Evolutionary conservation across 2,888 invertebrate genomes (phyloP).

Genomic region (Clanis bilineata): DNA sequence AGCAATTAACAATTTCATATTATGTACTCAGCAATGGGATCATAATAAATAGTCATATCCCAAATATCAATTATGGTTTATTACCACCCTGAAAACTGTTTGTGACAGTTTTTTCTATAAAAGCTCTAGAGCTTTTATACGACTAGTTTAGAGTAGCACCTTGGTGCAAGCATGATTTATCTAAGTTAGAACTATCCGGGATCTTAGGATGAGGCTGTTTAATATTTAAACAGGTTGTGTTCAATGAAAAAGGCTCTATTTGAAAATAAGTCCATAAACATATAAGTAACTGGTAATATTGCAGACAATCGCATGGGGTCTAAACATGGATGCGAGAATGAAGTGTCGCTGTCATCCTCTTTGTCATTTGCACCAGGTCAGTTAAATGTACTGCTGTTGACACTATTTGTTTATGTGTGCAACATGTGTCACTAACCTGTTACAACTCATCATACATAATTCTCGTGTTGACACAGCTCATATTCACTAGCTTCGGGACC

Average conservation of each 20-base stretch:
- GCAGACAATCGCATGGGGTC: slow-evolving; percentile 80
- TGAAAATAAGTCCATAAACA: slow-evolving; percentile 34
- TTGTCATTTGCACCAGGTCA: slow-evolving; percentile 81
- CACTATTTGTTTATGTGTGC: slow-evolving; percentile 74
- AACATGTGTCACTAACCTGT: slow-evolving; percentile 78
- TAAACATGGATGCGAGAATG: slow-evolving; percentile 78
- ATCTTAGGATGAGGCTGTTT: background rate
- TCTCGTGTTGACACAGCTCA: slow-evolving; percentile 44
- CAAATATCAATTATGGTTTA: no score
- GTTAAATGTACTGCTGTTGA: slow-evolving; percentile 76
- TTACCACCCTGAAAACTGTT: no score
- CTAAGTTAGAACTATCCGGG: no score
- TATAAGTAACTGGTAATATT: slow-evolving; percentile 71
- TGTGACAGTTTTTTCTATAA: no score
- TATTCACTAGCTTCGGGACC: slow-evolving; percentile 50
- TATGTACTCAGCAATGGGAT: background rate
- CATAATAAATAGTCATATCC: no score
- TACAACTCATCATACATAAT: slow-evolving; percentile 44
- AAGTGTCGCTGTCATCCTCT: slow-evolving; percentile 79
- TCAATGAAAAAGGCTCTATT: background rate
- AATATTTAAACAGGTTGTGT: no score
- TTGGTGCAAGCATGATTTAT: no score
- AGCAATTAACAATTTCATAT: no score
- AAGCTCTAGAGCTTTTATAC: no score
- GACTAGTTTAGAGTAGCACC: no score